Evolutionary conservation across 2,797 vertebrate species (phyloP).

Genomic region (Sphenodon punctatus): DNA sequence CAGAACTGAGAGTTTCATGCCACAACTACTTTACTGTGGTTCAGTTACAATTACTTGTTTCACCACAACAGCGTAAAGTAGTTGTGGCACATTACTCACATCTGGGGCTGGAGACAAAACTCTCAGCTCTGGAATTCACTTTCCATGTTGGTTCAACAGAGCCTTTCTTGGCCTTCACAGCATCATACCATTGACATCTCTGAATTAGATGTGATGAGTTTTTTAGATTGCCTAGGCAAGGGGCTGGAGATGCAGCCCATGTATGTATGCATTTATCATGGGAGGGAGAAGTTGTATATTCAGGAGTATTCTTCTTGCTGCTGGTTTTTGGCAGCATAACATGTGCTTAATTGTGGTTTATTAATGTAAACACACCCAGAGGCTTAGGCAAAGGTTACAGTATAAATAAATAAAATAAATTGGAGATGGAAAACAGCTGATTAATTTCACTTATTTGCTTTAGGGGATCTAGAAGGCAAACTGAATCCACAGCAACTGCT

Average conservation of each 20-base stretch:
- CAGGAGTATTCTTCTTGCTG: conserved; percentile 42
- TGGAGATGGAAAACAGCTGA: conserved; percentile 58
- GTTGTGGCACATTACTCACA: neutral
- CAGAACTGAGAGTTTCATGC: too few species aligned
- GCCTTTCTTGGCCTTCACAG: neutral
- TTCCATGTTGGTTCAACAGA: neutral
- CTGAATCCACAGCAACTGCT: conserved; percentile 44
- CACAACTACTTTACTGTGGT: too few species aligned
- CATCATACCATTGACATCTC: neutral
- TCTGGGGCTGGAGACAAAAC: neutral
- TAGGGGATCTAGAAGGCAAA: conserved; percentile 51
- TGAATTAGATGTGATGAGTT: neutral
- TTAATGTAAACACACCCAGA: conserved; percentile 58
- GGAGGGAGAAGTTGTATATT: conserved; percentile 19
- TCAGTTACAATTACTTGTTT: too few species aligned
- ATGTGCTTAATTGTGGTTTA: conserved; percentile 66
- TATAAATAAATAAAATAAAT: conserved; percentile 40
- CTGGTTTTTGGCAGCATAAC: conserved; percentile 49
- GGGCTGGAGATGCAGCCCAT: neutral
- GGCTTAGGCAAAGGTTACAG: conserved; percentile 56
- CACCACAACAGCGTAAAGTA: too few species aligned
- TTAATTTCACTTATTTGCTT: conserved; percentile 61
- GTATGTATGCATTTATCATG: conserved; percentile 9
- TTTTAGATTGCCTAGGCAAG: neutral
- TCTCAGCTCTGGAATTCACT: neutral